Evolutionary conservation across 2,797 vertebrate genomes (phyloP), one percentile per base, ranked within the genome.

Genomic region (Eutrigla gurnardus): DNA sequence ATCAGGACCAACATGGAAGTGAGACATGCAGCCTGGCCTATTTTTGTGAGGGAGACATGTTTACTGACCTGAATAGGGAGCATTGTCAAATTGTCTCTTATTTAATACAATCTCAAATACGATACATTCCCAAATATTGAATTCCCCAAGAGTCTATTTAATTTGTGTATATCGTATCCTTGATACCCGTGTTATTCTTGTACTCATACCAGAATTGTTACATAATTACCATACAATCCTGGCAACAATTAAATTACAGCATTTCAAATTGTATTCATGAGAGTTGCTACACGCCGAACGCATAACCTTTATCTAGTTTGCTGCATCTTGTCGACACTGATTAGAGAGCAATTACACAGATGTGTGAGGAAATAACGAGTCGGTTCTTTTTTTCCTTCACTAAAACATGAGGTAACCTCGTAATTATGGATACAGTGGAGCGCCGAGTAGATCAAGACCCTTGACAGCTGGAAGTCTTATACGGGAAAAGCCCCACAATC

Each of bases 291-390:
- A 55, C 77, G 83, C 75, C 65, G 73, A 77, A 80, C 50, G 36
- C 67, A 81, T 53, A 85, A 78, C 77, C 80, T 82, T 72, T 80
- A 77, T 86, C 73, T 82, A 62, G 75, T 81, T 85, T 90, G 65
- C 69, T 77, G 66, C 82, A 88, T 87, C 77, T 80, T 80, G 78
- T 87, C 81, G 70, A 70, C 81, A 87, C 71, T 81, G 81, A 89
- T 89, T 87, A 80, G 40, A 83, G 58, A 77, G 45, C 70, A 87
- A 85, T 84, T 78, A 83, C 77, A 86, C 82, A 82, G 77, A 85
- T 80, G 75, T 83, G 83, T 77, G 73, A 70, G 62, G 70, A 85
- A 71, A 86, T 78, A 75, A 86, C 79, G 66, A 78, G 52, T 63
- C 73, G 50, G 25, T 25, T 25, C 25, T 73, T 75, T 64, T 77